Percentiles rank a stretch among this genome's conserved stretches.
phyloP scores from a whole-genome alignment of 1,140 invertebrate genomes.

The Pantala flavescens region DNA sequence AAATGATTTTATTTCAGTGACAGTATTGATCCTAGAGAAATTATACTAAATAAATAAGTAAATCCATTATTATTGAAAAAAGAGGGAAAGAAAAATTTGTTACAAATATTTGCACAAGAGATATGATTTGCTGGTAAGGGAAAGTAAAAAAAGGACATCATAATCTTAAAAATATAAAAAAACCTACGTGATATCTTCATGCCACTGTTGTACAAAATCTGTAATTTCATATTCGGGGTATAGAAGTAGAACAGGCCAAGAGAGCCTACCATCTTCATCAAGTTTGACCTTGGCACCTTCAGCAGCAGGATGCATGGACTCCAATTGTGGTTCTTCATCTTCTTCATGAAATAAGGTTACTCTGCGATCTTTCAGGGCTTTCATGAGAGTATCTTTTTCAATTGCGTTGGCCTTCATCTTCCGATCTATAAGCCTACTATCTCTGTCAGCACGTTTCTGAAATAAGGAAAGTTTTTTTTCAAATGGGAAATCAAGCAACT shows the following conservation, averaged over 20 bases:
- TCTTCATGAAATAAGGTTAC: slow-evolving; percentile 36
- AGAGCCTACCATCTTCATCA: slow-evolving; percentile 44
- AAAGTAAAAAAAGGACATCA: too few relatives aligned
- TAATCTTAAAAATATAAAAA: too few relatives aligned
- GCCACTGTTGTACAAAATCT: slow-evolving; percentile 62
- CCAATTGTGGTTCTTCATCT: slow-evolving; percentile 35
- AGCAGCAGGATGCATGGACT: slow-evolving; percentile 50
- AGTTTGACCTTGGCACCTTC: slow-evolving; percentile 47
- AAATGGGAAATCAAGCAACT: background rate
- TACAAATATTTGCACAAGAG: too few relatives aligned
- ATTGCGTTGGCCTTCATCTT: slow-evolving; percentile 14
- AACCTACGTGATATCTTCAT: slow-evolving; percentile 56
- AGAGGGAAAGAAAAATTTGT: too few relatives aligned
- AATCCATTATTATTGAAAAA: too few relatives aligned
- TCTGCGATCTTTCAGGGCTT: slow-evolving; percentile 40
- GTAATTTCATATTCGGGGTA: slow-evolving; percentile 69
- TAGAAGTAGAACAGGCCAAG: slow-evolving; percentile 73
- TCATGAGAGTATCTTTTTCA: slow-evolving; percentile 44
- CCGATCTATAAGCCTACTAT: slow-evolving; percentile 42
- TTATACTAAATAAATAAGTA: too few relatives aligned
- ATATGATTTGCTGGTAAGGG: too few relatives aligned
- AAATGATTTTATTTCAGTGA: too few relatives aligned
- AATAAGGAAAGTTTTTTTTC: slow-evolving; percentile 24
- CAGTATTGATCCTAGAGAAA: too few relatives aligned
- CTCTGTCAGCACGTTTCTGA: slow-evolving; percentile 45